Evolutionary conservation across 2,797 vertebrate species (phyloP).

Genomic region (Pempheris klunzingeri): DNA sequence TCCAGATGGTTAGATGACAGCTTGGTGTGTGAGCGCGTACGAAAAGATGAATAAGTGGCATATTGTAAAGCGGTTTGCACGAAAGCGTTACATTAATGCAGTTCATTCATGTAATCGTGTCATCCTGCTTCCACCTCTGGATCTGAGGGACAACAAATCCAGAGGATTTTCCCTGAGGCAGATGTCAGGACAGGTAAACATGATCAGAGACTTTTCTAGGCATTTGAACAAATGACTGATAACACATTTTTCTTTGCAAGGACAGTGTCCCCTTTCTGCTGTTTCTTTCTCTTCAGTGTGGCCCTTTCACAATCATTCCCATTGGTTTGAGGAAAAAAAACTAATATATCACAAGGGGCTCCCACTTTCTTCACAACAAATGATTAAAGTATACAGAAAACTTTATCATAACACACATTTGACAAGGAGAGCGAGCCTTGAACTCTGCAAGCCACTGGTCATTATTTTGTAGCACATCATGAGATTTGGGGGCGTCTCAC

Average conservation of each 20-base stretch:
- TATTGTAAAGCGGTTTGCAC: background rate
- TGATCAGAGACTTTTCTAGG: background rate
- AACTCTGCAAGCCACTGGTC: conserved; percentile 59
- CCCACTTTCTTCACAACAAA: conserved; percentile 44
- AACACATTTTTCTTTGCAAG: background rate
- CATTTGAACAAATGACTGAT: background rate
- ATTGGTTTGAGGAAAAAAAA: conserved; percentile 6
- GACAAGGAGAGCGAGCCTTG: conserved; percentile 45
- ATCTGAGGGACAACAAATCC: background rate
- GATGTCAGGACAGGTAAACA: background rate
- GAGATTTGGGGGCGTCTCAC: conserved; percentile 67
- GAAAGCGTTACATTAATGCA: background rate
- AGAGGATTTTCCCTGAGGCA: background rate
- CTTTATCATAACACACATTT: conserved; percentile 60
- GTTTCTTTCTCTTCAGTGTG: background rate
- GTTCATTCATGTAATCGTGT: background rate
- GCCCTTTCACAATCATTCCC: background rate
- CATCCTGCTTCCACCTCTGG: background rate
- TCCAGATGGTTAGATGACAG: background rate
- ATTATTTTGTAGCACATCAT: conserved; percentile 83
- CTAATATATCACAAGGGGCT: conserved; percentile 17
- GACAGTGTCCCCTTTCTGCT: background rate
- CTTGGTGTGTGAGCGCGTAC: background rate
- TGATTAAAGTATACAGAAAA: conserved; percentile 60
- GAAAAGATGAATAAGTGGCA: background rate